Conservation (phyloP, 2,113 vertebrate species). For the Cyrtonyx montezumae region DNA sequence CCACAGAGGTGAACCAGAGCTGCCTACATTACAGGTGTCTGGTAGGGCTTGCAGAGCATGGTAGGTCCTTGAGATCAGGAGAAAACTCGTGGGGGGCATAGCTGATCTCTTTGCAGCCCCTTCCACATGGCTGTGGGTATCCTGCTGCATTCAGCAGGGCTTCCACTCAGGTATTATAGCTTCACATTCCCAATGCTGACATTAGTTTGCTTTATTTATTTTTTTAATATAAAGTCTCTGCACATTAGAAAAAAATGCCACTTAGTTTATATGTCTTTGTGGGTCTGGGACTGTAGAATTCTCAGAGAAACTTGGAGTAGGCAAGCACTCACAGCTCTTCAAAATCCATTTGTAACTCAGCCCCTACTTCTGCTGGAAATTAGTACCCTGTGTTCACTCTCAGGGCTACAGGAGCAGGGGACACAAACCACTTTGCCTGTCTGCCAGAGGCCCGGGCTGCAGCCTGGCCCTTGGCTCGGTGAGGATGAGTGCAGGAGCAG, state of each 20-base stretch:
- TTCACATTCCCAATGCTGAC: not conserved
- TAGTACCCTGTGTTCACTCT: not conserved
- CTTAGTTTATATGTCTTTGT: not conserved
- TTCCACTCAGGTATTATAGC: not conserved
- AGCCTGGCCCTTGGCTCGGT: not conserved
- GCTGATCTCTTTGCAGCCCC: not conserved
- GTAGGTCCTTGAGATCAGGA: not conserved
- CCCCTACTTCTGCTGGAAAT: not conserved
- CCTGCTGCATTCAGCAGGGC: not conserved
- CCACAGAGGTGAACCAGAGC: not conserved
- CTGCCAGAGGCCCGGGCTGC: not conserved
- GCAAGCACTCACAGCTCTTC: not conserved
- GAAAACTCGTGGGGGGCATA: not conserved
- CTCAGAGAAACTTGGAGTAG: not conserved
- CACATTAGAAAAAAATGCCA: not conserved
- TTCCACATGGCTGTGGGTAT: not conserved
- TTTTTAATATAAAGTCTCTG: not conserved
- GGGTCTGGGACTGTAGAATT: not conserved
- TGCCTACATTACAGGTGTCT: not conserved
- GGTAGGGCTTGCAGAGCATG: accelerated
- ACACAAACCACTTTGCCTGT: not conserved
- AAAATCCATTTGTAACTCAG: not conserved
- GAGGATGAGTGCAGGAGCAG: not conserved
- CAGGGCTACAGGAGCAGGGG: not conserved
- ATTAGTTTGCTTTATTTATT: not conserved